These are phyloP conservation scores for Neoitamus cyanurus DNA, from an alignment of 2,888 invertebrate species.

Conservation along the genomic window DNA sequence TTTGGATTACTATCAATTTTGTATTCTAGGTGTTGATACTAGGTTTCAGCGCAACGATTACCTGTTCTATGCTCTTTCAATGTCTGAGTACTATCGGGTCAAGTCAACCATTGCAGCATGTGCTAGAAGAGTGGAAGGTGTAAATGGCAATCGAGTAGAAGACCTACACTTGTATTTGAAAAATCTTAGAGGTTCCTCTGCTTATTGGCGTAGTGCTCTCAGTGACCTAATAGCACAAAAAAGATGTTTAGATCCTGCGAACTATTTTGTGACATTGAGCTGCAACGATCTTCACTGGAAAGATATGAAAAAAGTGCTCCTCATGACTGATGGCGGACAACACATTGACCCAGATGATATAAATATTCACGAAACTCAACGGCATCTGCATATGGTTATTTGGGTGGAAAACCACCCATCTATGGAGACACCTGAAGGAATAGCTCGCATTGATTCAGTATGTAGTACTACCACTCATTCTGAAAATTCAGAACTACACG, in stretches of 20 bases:
- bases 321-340: conserved; percentile 24
- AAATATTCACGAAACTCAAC: conserved; percentile 34
- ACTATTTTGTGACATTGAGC: conserved; percentile 56
- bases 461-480: not conserved
- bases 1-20: conserved; percentile 47
- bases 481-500: conserved; percentile 47
- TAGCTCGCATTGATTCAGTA: conserved; percentile 40
- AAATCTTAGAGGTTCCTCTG: conserved; percentile 54
- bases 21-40: conserved; percentile 36
- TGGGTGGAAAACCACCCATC: conserved; percentile 34
- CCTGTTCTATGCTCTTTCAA: conserved; percentile 40
- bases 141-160: too few relatives aligned
- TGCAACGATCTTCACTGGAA: conserved; percentile 50
- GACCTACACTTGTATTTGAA: conserved; percentile 55
- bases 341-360: conserved; percentile 49
- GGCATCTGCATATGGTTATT: conserved; percentile 16
- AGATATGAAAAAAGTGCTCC: conserved; percentile 30
- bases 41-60: conserved; percentile 44
- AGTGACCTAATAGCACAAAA: conserved; percentile 56
- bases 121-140: conserved; percentile 54
- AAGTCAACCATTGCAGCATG: conserved; percentile 35
- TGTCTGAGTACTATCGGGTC: conserved; percentile 30
- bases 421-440: conserved; percentile 54
- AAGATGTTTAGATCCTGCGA: conserved; percentile 56
- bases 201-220: conserved; percentile 54